These are phyloP conservation scores for Homalodisca vitripennis DNA, from an alignment of 1,140 invertebrate genomes.

Conservation along the genomic window DNA sequence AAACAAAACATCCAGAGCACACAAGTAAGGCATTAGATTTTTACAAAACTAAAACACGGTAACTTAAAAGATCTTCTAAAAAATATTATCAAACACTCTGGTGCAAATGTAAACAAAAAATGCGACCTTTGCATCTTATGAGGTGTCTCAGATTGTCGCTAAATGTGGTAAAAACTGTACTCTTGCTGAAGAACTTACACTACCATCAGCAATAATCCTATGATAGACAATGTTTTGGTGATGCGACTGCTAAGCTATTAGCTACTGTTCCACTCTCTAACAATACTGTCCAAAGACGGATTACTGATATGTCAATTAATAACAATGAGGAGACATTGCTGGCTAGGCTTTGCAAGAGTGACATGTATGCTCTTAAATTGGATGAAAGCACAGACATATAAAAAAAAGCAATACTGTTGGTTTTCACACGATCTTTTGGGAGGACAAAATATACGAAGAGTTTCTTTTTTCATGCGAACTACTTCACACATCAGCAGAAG, in stretches of 20 bases:
- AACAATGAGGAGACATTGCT: slow-evolving; percentile 41
- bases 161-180: slow-evolving; percentile 46
- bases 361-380: slow-evolving; percentile 41
- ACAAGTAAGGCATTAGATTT: background rate
- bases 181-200: slow-evolving; percentile 46
- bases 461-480: no score
- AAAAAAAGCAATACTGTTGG: slow-evolving; percentile 39
- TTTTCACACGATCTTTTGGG: slow-evolving; percentile 42
- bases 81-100: slow-evolving; percentile 14
- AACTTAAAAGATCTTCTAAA: slow-evolving; percentile 24
- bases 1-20: slow-evolving; percentile 11
- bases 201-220: slow-evolving; percentile 45
- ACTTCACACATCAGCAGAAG: no score
- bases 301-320: slow-evolving; percentile 41
- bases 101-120: slow-evolving; percentile 33
- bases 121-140: slow-evolving; percentile 42
- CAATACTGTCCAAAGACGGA: slow-evolving; percentile 42
- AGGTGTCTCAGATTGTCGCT: slow-evolving; percentile 41
- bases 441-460: slow-evolving; percentile 40
- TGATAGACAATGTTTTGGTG: slow-evolving; percentile 44
- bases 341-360: slow-evolving; percentile 37
- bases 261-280: slow-evolving; percentile 42
- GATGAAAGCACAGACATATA: slow-evolving; percentile 42
- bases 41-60: slow-evolving; percentile 17
- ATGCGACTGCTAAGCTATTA: slow-evolving; percentile 41